A percentile compares a stretch with the other conserved stretches of the same genome.
phyloP scores from a whole-genome alignment of 2,113 vertebrate genomes.

The Orycteropus afer region DNA sequence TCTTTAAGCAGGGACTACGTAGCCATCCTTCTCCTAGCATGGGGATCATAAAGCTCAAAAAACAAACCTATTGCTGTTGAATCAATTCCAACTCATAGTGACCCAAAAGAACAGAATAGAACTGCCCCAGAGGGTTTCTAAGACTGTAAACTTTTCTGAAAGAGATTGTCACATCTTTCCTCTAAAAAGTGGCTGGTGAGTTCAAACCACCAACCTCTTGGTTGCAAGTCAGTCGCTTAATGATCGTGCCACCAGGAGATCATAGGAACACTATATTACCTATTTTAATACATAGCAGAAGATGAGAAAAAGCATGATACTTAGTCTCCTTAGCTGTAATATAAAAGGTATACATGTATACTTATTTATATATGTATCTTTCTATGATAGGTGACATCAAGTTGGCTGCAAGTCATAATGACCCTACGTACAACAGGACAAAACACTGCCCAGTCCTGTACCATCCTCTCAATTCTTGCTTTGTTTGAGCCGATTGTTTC shows the following conservation, averaged over 20 bases:
- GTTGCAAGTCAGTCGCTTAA: too few relatives aligned
- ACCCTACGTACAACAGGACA: too few relatives aligned
- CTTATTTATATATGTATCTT: too few relatives aligned
- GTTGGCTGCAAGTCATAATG: too few relatives aligned
- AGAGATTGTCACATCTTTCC: background rate
- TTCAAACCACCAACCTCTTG: too few relatives aligned
- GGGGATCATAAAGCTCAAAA: background rate
- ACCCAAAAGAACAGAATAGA: background rate
- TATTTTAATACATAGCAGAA: background rate
- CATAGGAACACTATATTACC: background rate
- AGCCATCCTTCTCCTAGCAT: background rate
- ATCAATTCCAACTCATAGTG: background rate
- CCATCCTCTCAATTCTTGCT: too few relatives aligned
- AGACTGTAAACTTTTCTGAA: background rate
- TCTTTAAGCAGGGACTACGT: background rate
- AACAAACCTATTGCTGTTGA: background rate
- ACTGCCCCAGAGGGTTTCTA: background rate
- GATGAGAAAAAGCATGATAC: background rate
- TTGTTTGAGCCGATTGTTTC: too few relatives aligned
- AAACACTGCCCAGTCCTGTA: too few relatives aligned
- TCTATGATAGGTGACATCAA: too few relatives aligned
- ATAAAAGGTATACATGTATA: too few relatives aligned
- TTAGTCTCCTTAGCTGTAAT: too few relatives aligned
- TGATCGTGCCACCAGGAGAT: background rate
- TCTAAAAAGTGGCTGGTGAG: too few relatives aligned